phyloP scores from a whole-genome alignment of 2,888 invertebrate genomes.

The Cerceris rybyensis region DNA sequence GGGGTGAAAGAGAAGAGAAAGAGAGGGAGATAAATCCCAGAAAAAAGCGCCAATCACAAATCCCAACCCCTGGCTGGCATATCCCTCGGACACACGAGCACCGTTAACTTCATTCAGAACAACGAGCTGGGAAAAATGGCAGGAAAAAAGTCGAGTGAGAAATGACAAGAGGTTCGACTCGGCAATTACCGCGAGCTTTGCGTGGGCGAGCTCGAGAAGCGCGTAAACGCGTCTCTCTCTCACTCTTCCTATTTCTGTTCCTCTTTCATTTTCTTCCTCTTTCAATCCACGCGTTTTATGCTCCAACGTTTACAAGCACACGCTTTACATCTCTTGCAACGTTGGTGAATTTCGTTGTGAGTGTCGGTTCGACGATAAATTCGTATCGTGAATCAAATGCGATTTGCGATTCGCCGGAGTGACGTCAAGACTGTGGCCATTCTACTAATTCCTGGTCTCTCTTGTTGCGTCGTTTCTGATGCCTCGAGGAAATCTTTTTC shows the following conservation, averaged over 20 bases:
- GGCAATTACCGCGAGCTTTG: constrained; percentile 13
- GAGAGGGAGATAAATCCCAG: too few species aligned
- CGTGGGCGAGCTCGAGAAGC: background rate
- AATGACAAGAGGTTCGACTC: constrained; percentile 1
- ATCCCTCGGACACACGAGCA: too few species aligned
- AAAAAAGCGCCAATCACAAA: too few species aligned
- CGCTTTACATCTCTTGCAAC: constrained; percentile 1
- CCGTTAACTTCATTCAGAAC: background rate
- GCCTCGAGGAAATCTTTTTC: constrained; percentile 12
- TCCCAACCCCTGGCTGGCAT: too few species aligned
- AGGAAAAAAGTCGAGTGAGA: background rate
- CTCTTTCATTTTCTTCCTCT: background rate
- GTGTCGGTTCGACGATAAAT: constrained; percentile 52
- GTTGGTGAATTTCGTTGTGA: constrained; percentile 24
- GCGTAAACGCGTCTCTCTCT: background rate
- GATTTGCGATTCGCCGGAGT: constrained; percentile 54
- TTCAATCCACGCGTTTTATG: background rate
- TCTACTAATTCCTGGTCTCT: constrained; percentile 24
- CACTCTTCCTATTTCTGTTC: background rate
- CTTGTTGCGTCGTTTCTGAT: background rate
- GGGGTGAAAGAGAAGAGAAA: too few species aligned
- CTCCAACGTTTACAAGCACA: background rate
- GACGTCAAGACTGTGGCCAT: constrained; percentile 47
- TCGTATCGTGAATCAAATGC: constrained; percentile 54
- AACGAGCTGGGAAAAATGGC: background rate